These are phyloP conservation scores for Microcaecilia unicolor DNA, from an alignment of 2,797 vertebrate genomes.

Conservation along the genomic window DNA sequence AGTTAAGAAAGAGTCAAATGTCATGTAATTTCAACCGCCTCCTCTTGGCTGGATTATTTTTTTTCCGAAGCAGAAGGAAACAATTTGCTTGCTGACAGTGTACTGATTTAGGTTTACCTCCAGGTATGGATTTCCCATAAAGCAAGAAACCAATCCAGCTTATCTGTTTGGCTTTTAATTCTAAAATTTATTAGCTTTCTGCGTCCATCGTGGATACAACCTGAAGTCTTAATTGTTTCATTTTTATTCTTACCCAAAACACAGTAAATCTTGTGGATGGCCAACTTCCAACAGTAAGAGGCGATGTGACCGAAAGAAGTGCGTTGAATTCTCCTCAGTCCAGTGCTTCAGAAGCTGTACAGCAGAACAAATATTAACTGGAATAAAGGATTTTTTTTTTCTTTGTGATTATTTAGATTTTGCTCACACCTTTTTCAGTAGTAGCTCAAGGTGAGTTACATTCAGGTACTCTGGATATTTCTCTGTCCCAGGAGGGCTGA, in stretches of 20 bases:
- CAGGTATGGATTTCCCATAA: slow-evolving; percentile 54
- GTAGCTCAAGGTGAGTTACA: no score
- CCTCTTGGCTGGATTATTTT: slow-evolving; percentile 8
- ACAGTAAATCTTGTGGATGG: slow-evolving; percentile 55
- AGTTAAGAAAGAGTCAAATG: no score
- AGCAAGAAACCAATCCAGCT: slow-evolving; percentile 24
- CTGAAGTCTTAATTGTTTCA: slow-evolving; percentile 51
- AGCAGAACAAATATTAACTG: no score
- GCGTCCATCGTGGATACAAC: slow-evolving; percentile 38
- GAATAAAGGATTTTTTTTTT: no score
- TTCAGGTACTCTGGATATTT: no score
- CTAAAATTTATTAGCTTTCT: slow-evolving; percentile 49
- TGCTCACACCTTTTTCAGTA: no score
- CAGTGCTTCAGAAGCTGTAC: no score
- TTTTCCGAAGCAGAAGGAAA: slow-evolving; percentile 35
- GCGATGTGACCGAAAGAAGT: slow-evolving; percentile 28
- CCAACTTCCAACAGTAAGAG: slow-evolving; percentile 34
- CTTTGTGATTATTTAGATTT: no score
- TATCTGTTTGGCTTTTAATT: slow-evolving; percentile 53
- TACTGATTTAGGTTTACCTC: slow-evolving; percentile 41
- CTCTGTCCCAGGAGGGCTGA: no score
- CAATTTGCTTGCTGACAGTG: slow-evolving; percentile 28
- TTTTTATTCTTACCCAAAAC: slow-evolving; percentile 50
- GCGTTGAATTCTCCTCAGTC: slow-evolving; percentile 34
- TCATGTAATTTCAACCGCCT: slow-evolving; percentile 1